Percentiles rank a stretch among this genome's conserved stretches.
Evolutionary conservation across 92 coral and sea anemone genomes (phyloP).

Genomic region (Siderastrea siderea): DNA sequence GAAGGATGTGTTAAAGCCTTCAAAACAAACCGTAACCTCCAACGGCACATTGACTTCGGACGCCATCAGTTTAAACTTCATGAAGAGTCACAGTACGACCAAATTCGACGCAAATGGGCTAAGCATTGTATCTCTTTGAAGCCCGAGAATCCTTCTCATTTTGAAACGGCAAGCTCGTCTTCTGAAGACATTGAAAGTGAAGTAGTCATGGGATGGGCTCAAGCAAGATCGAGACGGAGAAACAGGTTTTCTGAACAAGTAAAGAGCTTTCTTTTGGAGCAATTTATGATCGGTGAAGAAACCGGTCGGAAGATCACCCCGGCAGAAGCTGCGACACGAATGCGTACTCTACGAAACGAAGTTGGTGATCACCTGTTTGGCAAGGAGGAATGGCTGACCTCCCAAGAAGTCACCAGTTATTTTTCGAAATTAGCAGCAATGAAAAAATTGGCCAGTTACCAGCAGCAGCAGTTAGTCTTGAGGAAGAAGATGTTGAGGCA

Average conservation of each 20-base stretch:
- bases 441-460: slow-evolving; percentile 38
- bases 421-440: slow-evolving; percentile 57
- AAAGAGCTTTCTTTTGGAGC: too few relatives aligned
- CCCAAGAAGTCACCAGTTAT: slow-evolving; percentile 51
- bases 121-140: slow-evolving; percentile 52
- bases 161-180: background rate
- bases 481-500: slow-evolving; percentile 35
- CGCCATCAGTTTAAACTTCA: slow-evolving; percentile 47
- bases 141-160: slow-evolving; percentile 17
- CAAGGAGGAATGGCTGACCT: slow-evolving; percentile 56
- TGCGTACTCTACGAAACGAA: slow-evolving; percentile 35
- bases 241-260: too few relatives aligned
- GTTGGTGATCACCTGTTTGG: slow-evolving; percentile 32
- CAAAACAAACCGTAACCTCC: slow-evolving; percentile 16
- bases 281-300: too few relatives aligned
- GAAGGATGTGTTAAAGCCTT: slow-evolving; percentile 54
- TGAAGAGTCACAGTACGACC: slow-evolving; percentile 64
- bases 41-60: slow-evolving; percentile 55
- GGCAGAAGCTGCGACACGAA: slow-evolving; percentile 52
- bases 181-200: background rate
- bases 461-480: slow-evolving; percentile 28
- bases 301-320: too few relatives aligned
- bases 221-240: too few relatives aligned
- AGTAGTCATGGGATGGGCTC: slow-evolving; percentile 38
- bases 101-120: slow-evolving; percentile 59